Base-by-base conservation (phyloP, 2,113 vertebrate genomes). In the Actenoides lindsayi region DNA sequence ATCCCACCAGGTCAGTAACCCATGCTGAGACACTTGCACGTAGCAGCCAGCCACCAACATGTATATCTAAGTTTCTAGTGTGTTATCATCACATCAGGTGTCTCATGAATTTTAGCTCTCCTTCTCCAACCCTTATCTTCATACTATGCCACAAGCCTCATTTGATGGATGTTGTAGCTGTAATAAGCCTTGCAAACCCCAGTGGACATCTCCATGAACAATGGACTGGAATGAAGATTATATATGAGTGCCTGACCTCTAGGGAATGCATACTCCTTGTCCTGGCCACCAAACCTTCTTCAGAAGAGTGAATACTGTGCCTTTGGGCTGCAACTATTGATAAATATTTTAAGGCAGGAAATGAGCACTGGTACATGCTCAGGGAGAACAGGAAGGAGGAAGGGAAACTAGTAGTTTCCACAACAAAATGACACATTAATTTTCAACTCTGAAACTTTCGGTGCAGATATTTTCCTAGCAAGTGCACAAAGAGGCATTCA, bases 131-230 rank as follows among this genome's bases (percentile, higher is more conserved):
- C 37, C 63, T 80, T 35, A 23, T 46, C 42, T 70, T 56, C 39
- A 19, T 37, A 21, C 51, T 31, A 3, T 67, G 31, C 20, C 35
- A n/a, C 46, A 41, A 86, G 7, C 53, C 37, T 46, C 13, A 4
- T 44, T 25, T 63, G 53, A 48, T 70, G 44, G 30, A 6, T 75
- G 28, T 42, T 31, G 54, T 41, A 84, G 57, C 56, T 50, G 41
- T 28, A 65, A 37, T 48, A 39, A 80, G 24, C 20, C 18, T 63
- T 62, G 60, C 23, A 78, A 85, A 85, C 65, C 67, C 18, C 69
- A 42, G 33, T 17, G 48, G 17, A 33, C 20, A 16, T 62, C 35
- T 60, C 65, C 6, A 11, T 33, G 35, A 79, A 14, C 0, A 0
- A 20, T 42, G 53, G 65, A 39, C 20, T 73, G 48, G 42, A 87